Base-by-base conservation (phyloP, 2,888 invertebrate genomes). In the Aethes cnicana region DNA sequence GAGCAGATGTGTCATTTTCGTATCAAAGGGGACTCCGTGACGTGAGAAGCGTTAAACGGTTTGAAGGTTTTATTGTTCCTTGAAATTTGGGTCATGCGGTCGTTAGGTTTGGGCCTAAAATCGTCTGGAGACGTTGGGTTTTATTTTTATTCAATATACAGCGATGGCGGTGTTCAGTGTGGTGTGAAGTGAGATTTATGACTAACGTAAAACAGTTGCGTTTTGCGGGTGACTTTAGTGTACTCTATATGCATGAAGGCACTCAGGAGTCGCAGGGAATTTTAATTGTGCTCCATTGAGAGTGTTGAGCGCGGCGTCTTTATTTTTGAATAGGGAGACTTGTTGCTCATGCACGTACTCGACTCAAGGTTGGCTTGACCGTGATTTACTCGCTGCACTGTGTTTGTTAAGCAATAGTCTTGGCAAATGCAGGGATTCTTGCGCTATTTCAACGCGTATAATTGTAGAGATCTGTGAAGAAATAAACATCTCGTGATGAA, bases 211-310 rank as follows among this genome's bases (percentile, higher is more conserved):
- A 77, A 82, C 75, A 75, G 81, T 74, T 72, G 72, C 66, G 70
- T 75, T 72, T 81, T 70, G 73, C 68, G 64, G 68, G 61, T 64
- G 61, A 55, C 55, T 55, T 14, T 60, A 55, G 66, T 61, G 65
- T 69, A 63, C 68, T 74, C 65, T 69, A 64, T 74, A 82, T 79
- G 79, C 77, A 77, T 73, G 75, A 62, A 66, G 74, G 70, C 74
- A 67, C 74, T 69, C 64, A 55, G 58, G 67, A 72, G 72, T 68
- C 75, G 77, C 64, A 62, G 63, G 74, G 85, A 88, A 86, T 87
- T 74, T 86, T 88, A 87, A 88, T 87, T 86, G 84, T 83, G 65
- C 68, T 74, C 80, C 84, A 84, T 84, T 85, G 81, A 85, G 81
- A 80, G 73, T 76, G 72, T 72, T 70, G 69, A 59, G 67, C 68